Base-by-base conservation (phyloP, 1,140 invertebrate species). In the Propsilocerus akamusi region DNA sequence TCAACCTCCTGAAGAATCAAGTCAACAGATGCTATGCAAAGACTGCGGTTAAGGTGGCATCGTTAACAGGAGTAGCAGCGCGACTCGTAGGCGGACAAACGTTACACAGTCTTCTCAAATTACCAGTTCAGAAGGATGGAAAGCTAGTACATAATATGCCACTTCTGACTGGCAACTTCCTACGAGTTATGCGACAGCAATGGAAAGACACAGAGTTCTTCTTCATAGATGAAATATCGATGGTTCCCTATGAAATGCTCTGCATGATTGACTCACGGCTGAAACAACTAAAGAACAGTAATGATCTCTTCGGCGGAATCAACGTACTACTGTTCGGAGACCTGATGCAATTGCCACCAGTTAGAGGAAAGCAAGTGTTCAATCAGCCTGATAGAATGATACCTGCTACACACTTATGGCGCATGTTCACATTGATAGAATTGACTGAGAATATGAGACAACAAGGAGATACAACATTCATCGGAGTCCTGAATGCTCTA, bases 201-300 rank as follows among this genome's bases (percentile, higher is more conserved):
- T 68, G 62, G 63, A 54, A 57, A 55, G 28, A 66, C 26, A 54
- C 61, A 46, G 53, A 66, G 25, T 68, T 63, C 55, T 53, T 68
- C 6, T 61, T 67, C 49, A 62, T 66, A 17, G 64, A 68, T 52
- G 64, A 67, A 63, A 66, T 68, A 54, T 67, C 58, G 47, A 64
- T 63, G 60, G 57, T 65, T 5, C 54, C 60, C 0, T 64, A 61
- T 52, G 55, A 63, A 37, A 66, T 61, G 56, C 46, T 67, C 8
- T 62, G 62, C 46, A 64, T 59, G 55, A 66, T 68, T 25, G 59
- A 67, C 25, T 56, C 56, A 17, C 52, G 63, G 37, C 54, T 65
- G 49, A 51, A 53, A 50, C 59, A 67, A 52, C 50, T 62, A 25
- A 61, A 59, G 52, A 53, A 52, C 22, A 48, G 30, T 25, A 32